These are phyloP conservation scores for Danionella dracula DNA, from an alignment of 2,797 vertebrate genomes.

Conservation along the genomic window DNA sequence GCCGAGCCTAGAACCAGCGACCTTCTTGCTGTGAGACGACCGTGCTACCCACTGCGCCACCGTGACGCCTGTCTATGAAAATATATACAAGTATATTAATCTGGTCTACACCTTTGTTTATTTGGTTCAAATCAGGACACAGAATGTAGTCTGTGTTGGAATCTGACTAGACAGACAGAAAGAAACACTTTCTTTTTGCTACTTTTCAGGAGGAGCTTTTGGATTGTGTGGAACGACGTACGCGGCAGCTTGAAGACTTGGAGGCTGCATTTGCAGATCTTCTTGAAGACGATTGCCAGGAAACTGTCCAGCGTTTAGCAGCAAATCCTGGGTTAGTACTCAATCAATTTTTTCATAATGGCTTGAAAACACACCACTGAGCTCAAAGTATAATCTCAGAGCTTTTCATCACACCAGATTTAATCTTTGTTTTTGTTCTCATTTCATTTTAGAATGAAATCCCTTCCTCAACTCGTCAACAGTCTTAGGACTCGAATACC, in stretches of 20 bases:
- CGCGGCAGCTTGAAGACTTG: conserved; percentile 87
- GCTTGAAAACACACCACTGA: background rate
- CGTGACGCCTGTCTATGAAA: no score
- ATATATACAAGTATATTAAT: no score
- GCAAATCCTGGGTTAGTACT: conserved; percentile 72
- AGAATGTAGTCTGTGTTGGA: no score
- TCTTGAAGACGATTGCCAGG: conserved; percentile 82
- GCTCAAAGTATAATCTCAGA: background rate
- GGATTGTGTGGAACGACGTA: conserved; percentile 82
- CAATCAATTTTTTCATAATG: background rate
- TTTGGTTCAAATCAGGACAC: no score
- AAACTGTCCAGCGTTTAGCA: conserved; percentile 77
- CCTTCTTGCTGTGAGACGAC: no score
- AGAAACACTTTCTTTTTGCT: background rate
- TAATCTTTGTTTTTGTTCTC: background rate
- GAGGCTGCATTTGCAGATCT: conserved; percentile 90
- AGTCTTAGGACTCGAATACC: conserved; percentile 81
- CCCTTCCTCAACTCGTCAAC: conserved; percentile 75
- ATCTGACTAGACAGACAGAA: no score
- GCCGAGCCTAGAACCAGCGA: no score
- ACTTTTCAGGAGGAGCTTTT: conserved; percentile 67
- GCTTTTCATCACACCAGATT: background rate
- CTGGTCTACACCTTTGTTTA: no score
- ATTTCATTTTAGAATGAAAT: conserved; percentile 81
- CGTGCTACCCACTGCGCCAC: no score